Percentiles rank a stretch among this genome's conserved stretches.
Evolutionary conservation across 2,888 invertebrate species (phyloP).

Genomic region (Mesochorus sp.): DNA sequence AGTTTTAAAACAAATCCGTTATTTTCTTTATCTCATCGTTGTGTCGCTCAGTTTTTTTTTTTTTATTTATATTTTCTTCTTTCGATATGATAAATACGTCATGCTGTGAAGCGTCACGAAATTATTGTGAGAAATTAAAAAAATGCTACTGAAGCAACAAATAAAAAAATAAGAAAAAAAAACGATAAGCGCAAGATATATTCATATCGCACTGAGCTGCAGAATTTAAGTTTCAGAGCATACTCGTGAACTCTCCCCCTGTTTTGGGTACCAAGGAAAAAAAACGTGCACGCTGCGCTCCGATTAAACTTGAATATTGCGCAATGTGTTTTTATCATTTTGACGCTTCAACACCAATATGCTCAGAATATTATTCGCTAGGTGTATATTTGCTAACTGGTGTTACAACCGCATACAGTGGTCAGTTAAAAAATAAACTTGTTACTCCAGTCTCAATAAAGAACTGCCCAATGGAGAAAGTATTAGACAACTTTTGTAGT

Average conservation of each 20-base stretch:
- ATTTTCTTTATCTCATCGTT: not conserved
- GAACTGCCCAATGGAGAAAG: no score
- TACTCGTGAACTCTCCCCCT: not conserved
- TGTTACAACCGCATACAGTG: not conserved
- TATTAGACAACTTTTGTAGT: no score
- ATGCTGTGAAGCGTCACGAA: not conserved
- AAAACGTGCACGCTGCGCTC: not conserved
- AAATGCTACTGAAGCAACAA: not conserved
- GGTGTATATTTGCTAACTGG: not conserved
- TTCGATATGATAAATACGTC: not conserved
- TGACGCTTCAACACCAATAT: not conserved
- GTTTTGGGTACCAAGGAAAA: not conserved
- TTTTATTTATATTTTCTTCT: no score
- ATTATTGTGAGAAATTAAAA: constrained; percentile 9
- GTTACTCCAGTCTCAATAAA: not conserved
- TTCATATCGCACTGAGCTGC: not conserved
- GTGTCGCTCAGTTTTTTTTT: no score
- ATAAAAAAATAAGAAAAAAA: not conserved
- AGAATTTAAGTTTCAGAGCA: not conserved
- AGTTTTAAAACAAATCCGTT: not conserved
- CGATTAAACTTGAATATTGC: constrained; percentile 39
- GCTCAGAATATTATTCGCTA: not conserved
- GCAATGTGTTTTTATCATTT: constrained; percentile 20
- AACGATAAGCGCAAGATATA: constrained; percentile 12
- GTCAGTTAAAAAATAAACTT: not conserved